Evolutionary conservation across 2,113 vertebrate genomes (phyloP), one percentile per base, ranked within the genome.

Genomic region (Antennarius striatus): DNA sequence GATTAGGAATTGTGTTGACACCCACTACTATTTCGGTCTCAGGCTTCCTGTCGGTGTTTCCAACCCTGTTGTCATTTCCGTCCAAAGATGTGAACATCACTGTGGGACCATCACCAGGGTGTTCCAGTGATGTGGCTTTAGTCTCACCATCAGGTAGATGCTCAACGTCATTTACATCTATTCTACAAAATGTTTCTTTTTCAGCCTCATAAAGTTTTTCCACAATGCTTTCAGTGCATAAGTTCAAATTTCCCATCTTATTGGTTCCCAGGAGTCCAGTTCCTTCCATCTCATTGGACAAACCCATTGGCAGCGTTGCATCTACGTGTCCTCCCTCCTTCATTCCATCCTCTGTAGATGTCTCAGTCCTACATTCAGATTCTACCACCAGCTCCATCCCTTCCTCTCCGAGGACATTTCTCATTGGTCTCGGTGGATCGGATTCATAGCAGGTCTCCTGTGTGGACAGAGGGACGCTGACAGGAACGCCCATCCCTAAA

Each of bases 371-470:
- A 40, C 28, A 30, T 63, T 53, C 54, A n/a, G 48, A 29, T 49
- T 49, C 30, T 3, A 16, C 42, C 1, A 9, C 28, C 3, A 49
- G 48, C n/a, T 42, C 30, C 15, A 10, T 4, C 5, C 9, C 40
- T 42, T 72, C 43, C 8, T 56, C 3, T 6, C 3, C 36, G 53
- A 10, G 4, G 17, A 36, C 4, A n/a, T 42, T 39, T 58, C 2
- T 64, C 56, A 48, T 59, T 9, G 1, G 40, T 1, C 14, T 63
- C 4, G 7, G 16, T 57, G 57, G 11, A 65, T 63, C 42, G 66
- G 57, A 10, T 63, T 63, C 42, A 66, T 7, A 63, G 50, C 47
- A 1, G 4, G 32, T 62, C 4, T 52, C 53, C 17, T 53, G 60
- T 68, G n/a, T 65, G 17, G 29, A 50, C 52, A 29, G 28, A 60